Conservation (phyloP, 2,797 vertebrate species). For the Ficedula albicollis region DNA sequence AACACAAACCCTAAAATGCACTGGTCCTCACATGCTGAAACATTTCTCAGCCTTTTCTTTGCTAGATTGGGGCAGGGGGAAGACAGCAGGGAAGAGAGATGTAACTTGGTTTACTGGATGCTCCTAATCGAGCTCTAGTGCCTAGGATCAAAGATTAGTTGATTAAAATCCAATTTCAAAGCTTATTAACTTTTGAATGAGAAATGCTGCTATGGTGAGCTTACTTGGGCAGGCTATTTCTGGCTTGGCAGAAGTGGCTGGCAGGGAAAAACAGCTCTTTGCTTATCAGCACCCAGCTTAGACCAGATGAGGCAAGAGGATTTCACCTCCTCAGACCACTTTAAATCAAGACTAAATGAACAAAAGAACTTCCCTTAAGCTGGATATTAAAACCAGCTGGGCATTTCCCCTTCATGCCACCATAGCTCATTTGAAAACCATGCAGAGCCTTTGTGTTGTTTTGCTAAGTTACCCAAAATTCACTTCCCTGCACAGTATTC, state of each 20-base stretch:
- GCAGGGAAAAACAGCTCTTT: slow-evolving; percentile 7
- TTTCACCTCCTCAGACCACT: neutral
- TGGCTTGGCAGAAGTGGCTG: slow-evolving; percentile 12
- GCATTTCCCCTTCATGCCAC: neutral
- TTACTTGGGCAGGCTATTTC: slow-evolving; percentile 54
- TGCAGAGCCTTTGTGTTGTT: fast-evolving
- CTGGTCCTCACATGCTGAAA: neutral
- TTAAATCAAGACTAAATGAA: neutral
- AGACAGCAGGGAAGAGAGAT: neutral
- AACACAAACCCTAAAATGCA: neutral
- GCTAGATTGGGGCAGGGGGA: neutral
- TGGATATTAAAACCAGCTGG: neutral
- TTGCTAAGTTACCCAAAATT: neutral
- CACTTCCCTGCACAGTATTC: neutral
- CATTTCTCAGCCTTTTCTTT: neutral
- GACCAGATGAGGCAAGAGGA: neutral
- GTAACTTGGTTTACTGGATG: slow-evolving; percentile 57
- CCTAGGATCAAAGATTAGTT: slow-evolving; percentile 60
- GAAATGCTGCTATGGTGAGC: slow-evolving; percentile 50
- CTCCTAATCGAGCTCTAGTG: slow-evolving; percentile 37
- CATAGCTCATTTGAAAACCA: neutral
- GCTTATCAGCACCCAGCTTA: slow-evolving; percentile 15
- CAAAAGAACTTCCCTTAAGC: neutral
- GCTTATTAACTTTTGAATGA: slow-evolving; percentile 74
- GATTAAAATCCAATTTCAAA: slow-evolving; percentile 75